Base-by-base conservation (phyloP, 2,888 invertebrate species). In the Salpingus planirostris region DNA sequence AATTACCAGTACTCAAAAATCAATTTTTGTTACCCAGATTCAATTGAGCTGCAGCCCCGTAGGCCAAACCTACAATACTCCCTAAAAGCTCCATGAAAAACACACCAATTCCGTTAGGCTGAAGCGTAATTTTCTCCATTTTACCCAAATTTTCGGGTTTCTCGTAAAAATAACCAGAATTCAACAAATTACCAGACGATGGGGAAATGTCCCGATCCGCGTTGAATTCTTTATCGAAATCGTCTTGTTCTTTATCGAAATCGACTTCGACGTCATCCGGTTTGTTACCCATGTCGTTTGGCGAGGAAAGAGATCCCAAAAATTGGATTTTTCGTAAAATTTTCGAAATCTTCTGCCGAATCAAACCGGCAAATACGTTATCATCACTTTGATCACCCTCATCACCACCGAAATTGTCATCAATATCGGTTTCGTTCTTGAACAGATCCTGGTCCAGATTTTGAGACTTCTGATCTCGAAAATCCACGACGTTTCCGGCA, bases 11-110 rank as follows among this genome's bases (percentile, higher is more conserved):
- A 6, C 8, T 18, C 18, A 18, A n/a, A n/a, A n/a, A n/a, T n/a
- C n/a, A n/a, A n/a, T n/a, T n/a, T n/a, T n/a, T n/a, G n/a, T n/a
- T n/a, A n/a, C n/a, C n/a, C n/a, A n/a, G n/a, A 27, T 38, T 38
- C 13, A 38, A 24, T 21, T 49, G 50, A 6, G 55, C 51, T 3
- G 52, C 47, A 18, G 57, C 57, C 2, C 58, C 59, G 42, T 57
- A 58, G n/a, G 49, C 46, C 18, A 60, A 36, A 2, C 55, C 59
- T 8, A 57, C 47, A 3, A 58, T 22, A 18, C 53, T 53, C 1
- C 55, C 59, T 4, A 60, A 26, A 11, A 58, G 21, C 36, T 60
- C 59, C 29, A 50, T 46, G 27, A 60, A 57, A 36, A 54, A 57
- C 3, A 60, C 42, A 1, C 55, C 57, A 11, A n/a, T n/a, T n/a